A percentile compares a stretch with the other conserved stretches of the same genome.
phyloP scores from a whole-genome alignment of 2,113 vertebrate genomes.

The Trachemys scripta region DNA sequence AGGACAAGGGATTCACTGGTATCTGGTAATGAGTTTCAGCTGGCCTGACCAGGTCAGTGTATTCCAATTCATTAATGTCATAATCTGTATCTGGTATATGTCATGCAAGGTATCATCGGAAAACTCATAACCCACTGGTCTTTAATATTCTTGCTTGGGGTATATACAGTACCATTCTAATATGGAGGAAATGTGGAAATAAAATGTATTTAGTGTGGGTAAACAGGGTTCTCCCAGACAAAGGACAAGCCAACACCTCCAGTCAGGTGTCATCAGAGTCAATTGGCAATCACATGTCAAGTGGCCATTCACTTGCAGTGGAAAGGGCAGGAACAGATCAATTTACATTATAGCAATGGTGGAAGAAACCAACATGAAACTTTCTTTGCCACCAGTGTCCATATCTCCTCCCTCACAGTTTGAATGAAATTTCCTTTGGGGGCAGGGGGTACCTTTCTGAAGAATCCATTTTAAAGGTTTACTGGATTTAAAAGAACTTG shows the following conservation, averaged over 20 bases:
- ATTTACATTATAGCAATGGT: not conserved
- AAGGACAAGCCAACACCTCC: not conserved
- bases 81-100: not conserved
- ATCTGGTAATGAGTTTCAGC: not conserved
- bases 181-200: too few relatives aligned
- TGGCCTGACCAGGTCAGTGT: not conserved
- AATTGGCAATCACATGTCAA: not conserved
- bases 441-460: not conserved
- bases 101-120: not conserved
- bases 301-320: not conserved
- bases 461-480: not conserved
- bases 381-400: not conserved
- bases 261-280: not conserved
- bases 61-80: not conserved
- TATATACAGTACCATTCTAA: too few relatives aligned
- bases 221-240: too few relatives aligned
- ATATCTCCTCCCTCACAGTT: not conserved
- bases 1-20: too few relatives aligned
- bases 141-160: not conserved
- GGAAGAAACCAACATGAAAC: not conserved
- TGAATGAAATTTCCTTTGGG: not conserved
- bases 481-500: not conserved
- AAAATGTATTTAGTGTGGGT: too few relatives aligned
- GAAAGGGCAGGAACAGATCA: not conserved
- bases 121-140: not conserved